Conservation (phyloP, 2,797 vertebrate species). For the Gymnoscopelus microlampas region DNA sequence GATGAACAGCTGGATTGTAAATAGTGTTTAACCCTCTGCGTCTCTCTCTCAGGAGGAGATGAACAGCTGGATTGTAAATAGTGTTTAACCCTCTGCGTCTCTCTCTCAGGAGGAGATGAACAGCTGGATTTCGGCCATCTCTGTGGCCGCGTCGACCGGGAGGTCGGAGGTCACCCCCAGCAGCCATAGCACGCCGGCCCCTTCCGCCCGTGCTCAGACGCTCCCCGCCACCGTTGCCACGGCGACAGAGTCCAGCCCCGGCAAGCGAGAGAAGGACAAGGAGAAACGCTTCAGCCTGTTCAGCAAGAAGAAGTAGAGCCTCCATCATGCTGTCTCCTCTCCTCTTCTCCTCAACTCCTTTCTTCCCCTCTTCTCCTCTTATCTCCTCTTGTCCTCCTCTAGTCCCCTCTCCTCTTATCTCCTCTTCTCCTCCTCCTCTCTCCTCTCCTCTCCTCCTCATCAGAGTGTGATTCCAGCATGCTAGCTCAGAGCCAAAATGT, state of each 20-base stretch:
- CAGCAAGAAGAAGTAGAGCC: constrained; percentile 97
- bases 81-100: not conserved
- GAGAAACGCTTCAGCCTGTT: constrained; percentile 99
- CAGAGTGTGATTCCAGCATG: constrained; percentile 95
- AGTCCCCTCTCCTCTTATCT: not conserved
- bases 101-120: constrained; percentile 96
- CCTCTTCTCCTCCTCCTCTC: not conserved
- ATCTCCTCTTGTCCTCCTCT: constrained; percentile 24
- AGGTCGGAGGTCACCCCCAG: constrained; percentile 90
- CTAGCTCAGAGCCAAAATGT: constrained; percentile 93
- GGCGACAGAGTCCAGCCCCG: constrained; percentile 94
- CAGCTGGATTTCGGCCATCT: constrained; percentile 95
- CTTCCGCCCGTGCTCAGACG: constrained; percentile 92
- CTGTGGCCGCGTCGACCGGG: constrained; percentile 85
- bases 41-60: constrained; percentile 81
- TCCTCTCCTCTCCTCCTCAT: constrained; percentile 66
- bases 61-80: constrained; percentile 67
- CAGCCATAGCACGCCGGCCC: constrained; percentile 94
- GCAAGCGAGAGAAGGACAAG: constrained; percentile 97
- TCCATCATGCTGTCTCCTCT: constrained; percentile 14
- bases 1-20: constrained; percentile 81
- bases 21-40: not conserved
- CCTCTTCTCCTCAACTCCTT: constrained; percentile 40
- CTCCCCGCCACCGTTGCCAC: constrained; percentile 91
- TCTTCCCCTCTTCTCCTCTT: constrained; percentile 17